phyloP scores from a whole-genome alignment of 2,888 invertebrate species.

The Catocala sponsa region DNA sequence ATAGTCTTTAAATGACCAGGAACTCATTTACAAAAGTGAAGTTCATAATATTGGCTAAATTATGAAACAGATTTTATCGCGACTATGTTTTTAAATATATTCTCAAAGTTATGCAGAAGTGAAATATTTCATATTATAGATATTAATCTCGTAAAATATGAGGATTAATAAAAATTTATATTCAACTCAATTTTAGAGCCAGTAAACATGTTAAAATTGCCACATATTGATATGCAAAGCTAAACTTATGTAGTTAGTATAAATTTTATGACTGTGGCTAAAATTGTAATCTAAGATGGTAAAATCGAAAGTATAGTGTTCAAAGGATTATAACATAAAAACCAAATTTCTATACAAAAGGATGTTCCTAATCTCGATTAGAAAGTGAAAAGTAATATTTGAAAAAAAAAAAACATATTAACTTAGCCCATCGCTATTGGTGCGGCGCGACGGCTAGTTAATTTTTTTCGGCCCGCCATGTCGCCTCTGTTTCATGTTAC shows the following conservation, averaged over 20 bases:
- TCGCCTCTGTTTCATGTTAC: constrained; percentile 67
- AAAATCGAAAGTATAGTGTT: constrained; percentile 44
- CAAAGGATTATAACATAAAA: constrained; percentile 39
- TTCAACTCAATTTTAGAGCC: constrained; percentile 24
- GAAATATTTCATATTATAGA: constrained; percentile 31
- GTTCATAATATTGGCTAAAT: background rate
- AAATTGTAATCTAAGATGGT: constrained; percentile 25
- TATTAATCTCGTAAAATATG: constrained; percentile 37
- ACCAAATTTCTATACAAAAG: constrained; percentile 25
- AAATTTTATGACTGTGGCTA: constrained; percentile 25
- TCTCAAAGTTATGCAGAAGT: constrained; percentile 17
- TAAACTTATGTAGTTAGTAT: constrained; percentile 11
- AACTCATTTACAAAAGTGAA: background rate
- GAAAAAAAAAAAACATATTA: constrained; percentile 11
- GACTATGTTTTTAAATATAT: constrained; percentile 10
- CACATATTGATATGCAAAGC: constrained; percentile 34
- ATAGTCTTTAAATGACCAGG: background rate
- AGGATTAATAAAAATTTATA: constrained; percentile 37
- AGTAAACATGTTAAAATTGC: constrained; percentile 23
- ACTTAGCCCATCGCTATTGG: constrained; percentile 19
- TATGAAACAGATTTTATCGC: background rate
- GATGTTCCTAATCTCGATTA: constrained; percentile 25
- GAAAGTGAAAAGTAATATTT: constrained; percentile 33
- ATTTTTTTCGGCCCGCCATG: constrained; percentile 44
- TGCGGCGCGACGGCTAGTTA: constrained; percentile 14